A percentile compares a stretch with the other conserved stretches of the same genome.
Conservation (phyloP, 2,888 invertebrate genomes). For the Drosophila mulleri region DNA sequence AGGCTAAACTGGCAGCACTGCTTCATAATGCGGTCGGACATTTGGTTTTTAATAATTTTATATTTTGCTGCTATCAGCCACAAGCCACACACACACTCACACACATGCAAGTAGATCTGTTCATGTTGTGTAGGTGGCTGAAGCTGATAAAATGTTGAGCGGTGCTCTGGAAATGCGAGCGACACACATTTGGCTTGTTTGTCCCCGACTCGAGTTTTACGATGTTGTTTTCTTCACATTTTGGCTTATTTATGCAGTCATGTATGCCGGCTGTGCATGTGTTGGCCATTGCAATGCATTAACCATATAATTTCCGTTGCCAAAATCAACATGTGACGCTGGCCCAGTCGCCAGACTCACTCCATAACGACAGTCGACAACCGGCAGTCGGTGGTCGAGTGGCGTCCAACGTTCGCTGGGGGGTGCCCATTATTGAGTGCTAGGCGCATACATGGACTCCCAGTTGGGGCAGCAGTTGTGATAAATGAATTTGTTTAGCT, state of each 20-base stretch:
- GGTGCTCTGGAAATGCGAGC: constrained; percentile 22
- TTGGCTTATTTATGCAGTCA: constrained; percentile 52
- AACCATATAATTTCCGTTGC: constrained; percentile 62
- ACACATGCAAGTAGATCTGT: constrained; percentile 1
- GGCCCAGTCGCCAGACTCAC: neutral
- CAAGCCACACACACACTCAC: constrained; percentile 7
- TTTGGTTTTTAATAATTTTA: constrained; percentile 73
- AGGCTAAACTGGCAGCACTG: constrained; percentile 8
- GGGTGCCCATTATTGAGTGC: constrained; percentile 45
- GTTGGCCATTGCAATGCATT: constrained; percentile 62
- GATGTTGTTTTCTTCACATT: constrained; percentile 68
- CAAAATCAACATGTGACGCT: constrained; percentile 71
- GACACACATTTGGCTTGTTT: constrained; percentile 38
- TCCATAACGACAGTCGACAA: neutral
- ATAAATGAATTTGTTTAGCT: constrained; percentile 74
- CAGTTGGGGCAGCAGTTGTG: constrained; percentile 25
- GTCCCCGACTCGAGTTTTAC: constrained; percentile 42
- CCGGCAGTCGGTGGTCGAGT: neutral
- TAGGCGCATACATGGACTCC: constrained; percentile 1
- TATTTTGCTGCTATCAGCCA: constrained; percentile 57
- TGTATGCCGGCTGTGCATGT: constrained; percentile 43
- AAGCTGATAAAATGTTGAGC: constrained; percentile 16
- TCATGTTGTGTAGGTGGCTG: constrained; percentile 1
- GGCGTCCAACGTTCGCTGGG: neutral
- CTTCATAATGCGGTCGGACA: constrained; percentile 55